Evolutionary conservation across 2,113 vertebrate genomes (phyloP).

Genomic region (Periophthalmodon schlosseri): DNA sequence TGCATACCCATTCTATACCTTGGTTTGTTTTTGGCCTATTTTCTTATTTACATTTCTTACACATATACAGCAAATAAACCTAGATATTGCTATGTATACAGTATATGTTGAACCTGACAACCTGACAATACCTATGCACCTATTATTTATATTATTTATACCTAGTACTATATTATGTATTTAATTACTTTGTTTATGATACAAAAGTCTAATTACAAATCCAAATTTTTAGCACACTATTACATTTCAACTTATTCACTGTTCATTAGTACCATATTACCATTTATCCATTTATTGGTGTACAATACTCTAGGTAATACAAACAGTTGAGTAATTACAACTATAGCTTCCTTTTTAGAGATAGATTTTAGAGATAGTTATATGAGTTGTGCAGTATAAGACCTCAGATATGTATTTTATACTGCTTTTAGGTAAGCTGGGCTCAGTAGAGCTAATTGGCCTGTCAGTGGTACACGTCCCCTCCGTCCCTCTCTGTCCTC

Average conservation of each 20-base stretch:
- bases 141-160: no score
- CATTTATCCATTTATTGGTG: neutral
- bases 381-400: neutral
- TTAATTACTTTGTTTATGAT: neutral
- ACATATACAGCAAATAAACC: neutral
- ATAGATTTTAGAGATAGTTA: neutral
- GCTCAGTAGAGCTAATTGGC: slow-evolving; percentile 62
- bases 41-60: no score
- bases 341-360: neutral
- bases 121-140: neutral
- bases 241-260: no score
- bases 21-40: neutral
- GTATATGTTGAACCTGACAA: neutral
- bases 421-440: slow-evolving; percentile 19
- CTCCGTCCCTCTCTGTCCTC: neutral
- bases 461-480: slow-evolving; percentile 55
- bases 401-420: neutral
- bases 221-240: neutral
- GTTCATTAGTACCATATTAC: neutral
- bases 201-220: neutral
- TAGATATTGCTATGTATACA: neutral
- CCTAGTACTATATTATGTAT: no score
- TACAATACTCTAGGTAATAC: neutral
- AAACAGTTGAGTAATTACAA: neutral
- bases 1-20: no score